phyloP scores from a whole-genome alignment of 2,888 invertebrate genomes.

The Andrena dorsata region DNA sequence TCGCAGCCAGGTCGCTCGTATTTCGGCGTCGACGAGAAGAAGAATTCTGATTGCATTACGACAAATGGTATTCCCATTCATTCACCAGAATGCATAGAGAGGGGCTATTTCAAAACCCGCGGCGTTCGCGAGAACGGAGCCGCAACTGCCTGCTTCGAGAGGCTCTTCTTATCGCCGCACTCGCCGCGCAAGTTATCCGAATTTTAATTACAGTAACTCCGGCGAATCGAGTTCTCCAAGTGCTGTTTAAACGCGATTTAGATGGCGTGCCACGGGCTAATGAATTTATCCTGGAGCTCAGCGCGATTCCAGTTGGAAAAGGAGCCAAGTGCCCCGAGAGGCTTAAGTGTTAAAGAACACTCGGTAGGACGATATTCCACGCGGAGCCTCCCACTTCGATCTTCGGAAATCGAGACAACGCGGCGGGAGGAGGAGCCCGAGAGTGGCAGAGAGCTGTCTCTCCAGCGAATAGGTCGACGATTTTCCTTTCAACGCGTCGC shows the following conservation, averaged over 20 bases:
- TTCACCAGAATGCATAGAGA: too few species aligned
- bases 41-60: neutral
- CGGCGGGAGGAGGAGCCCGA: neutral
- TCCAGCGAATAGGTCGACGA: neutral
- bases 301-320: too few species aligned
- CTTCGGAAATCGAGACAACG: neutral
- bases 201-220: constrained; percentile 30
- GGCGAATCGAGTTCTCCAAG: constrained; percentile 13
- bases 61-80: neutral
- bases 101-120: too few species aligned
- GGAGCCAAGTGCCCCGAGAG: too few species aligned
- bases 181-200: constrained; percentile 16
- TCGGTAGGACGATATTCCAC: neutral
- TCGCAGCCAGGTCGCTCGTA: constrained; percentile 27
- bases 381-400: neutral
- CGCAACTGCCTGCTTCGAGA: neutral
- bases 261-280: constrained; percentile 23
- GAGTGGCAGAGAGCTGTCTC: too few species aligned
- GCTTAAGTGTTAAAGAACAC: neutral
- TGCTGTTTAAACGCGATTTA: constrained; percentile 31
- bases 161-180: neutral
- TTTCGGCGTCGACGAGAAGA: constrained; percentile 14
- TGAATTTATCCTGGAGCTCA: neutral
- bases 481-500: neutral
- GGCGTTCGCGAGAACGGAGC: neutral